Base-by-base conservation (phyloP, 2,797 vertebrate genomes). In the Onychomys leucogaster region DNA sequence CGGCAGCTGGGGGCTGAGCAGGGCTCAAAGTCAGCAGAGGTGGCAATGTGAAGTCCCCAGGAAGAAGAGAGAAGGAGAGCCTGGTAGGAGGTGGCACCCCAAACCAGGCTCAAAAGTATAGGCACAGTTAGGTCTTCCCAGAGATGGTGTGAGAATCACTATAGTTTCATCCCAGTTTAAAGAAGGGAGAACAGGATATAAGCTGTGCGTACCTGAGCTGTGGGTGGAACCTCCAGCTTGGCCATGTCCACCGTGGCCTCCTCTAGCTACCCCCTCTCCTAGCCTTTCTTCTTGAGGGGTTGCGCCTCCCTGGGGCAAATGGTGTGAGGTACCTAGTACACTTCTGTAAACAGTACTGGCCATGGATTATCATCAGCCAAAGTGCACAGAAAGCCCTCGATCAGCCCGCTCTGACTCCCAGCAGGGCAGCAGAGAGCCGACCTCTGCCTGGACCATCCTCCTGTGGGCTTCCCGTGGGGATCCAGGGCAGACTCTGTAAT, bases 151-250 rank as follows among this genome's bases (percentile, higher is more conserved):
- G 6, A 76, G 78, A 94, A 59, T n/a, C 11, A 41, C 13, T 21
- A 43, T 1, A 2, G 10, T 46, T 34, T 65, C 12, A 55, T n/a
- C 29, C 25, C 12, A 19, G 7, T 71, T 69, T 55, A 89, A 67
- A 75, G 63, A 61, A 71, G 63, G 67, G 49, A 49, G 49, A 81
- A 52, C 69, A 69, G 59, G 67, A 71, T 34, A 59, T 34, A 61
- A 93, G 32, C 43, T 32, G 0, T 0, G 9, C 27, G 34, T 5
- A 2, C 37, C 52, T 55, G 12, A 1, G 69, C 37, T 0, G 0
- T 9, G 89, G 25, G 17, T 23, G 14, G 69, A 29, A 6, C 41
- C 8, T 29, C 25, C 49, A 19, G 46, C 89, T 25, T n/a, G 27
- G 25, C 57, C n/a, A 6, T 0, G 0, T 41, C 49, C 2, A 5